phyloP scores from a whole-genome alignment of 2,888 invertebrate genomes.

The Lycocerus yunnanus region DNA sequence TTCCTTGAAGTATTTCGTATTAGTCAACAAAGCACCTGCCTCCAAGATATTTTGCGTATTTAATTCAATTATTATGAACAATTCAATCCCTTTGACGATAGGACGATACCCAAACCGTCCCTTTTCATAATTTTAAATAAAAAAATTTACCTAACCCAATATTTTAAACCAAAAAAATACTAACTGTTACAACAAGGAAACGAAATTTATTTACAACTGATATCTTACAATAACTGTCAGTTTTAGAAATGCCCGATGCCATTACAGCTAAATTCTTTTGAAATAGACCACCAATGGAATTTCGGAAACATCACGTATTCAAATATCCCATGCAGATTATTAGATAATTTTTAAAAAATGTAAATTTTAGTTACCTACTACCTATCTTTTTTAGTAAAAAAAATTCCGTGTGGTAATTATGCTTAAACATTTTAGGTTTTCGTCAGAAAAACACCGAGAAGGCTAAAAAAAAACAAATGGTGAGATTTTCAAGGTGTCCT shows the following conservation, averaged over 20 bases:
- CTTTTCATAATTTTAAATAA: not conserved
- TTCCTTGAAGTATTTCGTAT: not conserved
- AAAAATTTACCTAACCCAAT: not conserved
- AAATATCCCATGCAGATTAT: not conserved
- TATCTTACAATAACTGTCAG: not conserved
- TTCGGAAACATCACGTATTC: not conserved
- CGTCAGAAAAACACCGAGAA: too few species aligned
- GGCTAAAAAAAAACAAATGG: too few species aligned
- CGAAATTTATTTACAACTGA: not conserved
- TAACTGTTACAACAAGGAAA: too few species aligned
- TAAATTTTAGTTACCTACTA: too few species aligned
- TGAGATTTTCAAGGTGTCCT: too few species aligned
- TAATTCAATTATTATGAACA: not conserved
- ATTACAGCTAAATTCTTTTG: not conserved
- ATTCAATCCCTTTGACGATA: not conserved
- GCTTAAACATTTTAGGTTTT: not conserved
- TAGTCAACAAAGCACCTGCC: not conserved
- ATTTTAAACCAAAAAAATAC: not conserved
- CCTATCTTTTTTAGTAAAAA: too few species aligned
- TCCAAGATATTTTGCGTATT: not conserved
- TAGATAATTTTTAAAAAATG: not conserved
- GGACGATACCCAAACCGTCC: not conserved
- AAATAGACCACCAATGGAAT: not conserved
- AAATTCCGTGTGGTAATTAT: not conserved
- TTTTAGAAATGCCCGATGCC: not conserved